phyloP scores from a whole-genome alignment of 2,888 invertebrate genomes.

The Dinocampus coccinellae region DNA sequence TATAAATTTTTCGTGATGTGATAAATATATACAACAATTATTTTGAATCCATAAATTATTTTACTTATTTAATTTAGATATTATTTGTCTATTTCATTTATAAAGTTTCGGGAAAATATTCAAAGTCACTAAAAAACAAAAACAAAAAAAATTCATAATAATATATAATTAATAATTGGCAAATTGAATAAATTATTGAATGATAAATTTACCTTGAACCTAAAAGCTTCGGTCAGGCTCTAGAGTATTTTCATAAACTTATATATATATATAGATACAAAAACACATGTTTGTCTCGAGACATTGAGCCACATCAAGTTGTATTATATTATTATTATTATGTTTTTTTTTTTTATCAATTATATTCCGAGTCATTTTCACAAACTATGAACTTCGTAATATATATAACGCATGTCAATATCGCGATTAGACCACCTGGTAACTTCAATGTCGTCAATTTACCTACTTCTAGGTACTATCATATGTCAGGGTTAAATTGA shows the following conservation, averaged over 20 bases:
- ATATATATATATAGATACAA: slow-evolving; percentile 15
- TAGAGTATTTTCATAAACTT: slow-evolving; percentile 8
- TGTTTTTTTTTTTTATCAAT: not conserved
- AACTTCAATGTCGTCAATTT: slow-evolving; percentile 21
- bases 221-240: not conserved
- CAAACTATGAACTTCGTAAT: slow-evolving; percentile 41
- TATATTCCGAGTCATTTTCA: slow-evolving; percentile 34
- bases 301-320: slow-evolving; percentile 25
- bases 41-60: too few species aligned
- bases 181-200: slow-evolving; percentile 2
- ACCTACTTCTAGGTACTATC: slow-evolving; percentile 17
- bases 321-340: not conserved
- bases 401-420: not conserved
- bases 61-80: too few species aligned
- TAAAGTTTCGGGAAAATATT: too few species aligned
- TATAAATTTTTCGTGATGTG: too few species aligned
- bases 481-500: slow-evolving; percentile 29
- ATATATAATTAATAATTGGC: too few species aligned
- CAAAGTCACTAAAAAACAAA: not conserved
- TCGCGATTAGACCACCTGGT: slow-evolving; percentile 10
- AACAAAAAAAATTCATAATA: too few species aligned
- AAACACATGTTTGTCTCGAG: not conserved
- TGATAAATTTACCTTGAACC: slow-evolving; percentile 9
- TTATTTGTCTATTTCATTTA: too few species aligned
- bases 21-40: too few species aligned